Evolutionary conservation across 1,140 invertebrate genomes (phyloP), one percentile per base, ranked within the genome.

Genomic region (Teleopsis dalmanni): DNA sequence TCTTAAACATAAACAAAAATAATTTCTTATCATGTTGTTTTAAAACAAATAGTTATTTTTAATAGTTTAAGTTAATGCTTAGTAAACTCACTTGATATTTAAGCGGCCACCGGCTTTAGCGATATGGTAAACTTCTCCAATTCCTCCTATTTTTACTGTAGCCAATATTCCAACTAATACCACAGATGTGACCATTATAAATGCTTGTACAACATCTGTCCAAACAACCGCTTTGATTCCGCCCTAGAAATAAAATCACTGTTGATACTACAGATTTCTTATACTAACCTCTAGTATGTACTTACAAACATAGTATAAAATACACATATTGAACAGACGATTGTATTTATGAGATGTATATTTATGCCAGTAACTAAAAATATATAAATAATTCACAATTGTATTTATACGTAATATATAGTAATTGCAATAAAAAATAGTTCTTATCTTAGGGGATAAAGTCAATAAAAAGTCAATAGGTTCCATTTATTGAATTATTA

Each of bases 181-280:
- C 8, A 88, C 75, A 0, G 85, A 85, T 0, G 75, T 73, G 31
- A 88, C 78, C 82, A 91, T 91, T 4, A 91, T 75, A 3, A 78
- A 57, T 1, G 81, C 82, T 71, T 92, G 89, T 37, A 92, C 78
- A 0, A 85, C 81, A 70, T 93, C 89, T 2, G 89, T 91, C 87
- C 86, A 89, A 19, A 92, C 82, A 1, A 92, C 88, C 0, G 87
- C 88, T 68, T 90, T 90, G 53, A 92, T 75, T 2, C 88, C 88
- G 51, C 88, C 87, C 86, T 90, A 25, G n/a, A 26, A 18, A 10
- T 14, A 43, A 31, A 14, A 27, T 26, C n/a, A 11, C 25, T 9
- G 23, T n/a, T 25, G 7, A 18, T 23, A 18, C 23, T 22, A 35
- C 5, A 9, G 26, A 18, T 3, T 13, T 13, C 16, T n/a, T 34